Evolutionary conservation across 2,888 invertebrate species (phyloP), one percentile per base, ranked within the genome.

Genomic region (Drosophila vallismaia): DNA sequence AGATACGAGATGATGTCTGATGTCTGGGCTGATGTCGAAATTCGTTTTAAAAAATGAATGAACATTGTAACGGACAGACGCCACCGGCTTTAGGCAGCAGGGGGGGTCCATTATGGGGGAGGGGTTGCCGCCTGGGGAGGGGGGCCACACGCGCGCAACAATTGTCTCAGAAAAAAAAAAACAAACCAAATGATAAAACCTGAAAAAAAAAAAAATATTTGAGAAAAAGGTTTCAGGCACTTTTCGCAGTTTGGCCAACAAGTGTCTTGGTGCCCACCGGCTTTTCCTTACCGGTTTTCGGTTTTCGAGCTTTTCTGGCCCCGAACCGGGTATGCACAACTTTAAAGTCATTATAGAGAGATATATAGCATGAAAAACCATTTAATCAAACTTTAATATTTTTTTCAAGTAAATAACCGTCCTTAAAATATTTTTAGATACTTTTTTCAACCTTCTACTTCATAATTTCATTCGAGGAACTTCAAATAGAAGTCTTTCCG

Each of bases 1-100:
- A 33, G 33, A 33, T 10, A 33, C 33, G 53, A 40, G 52, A 44
- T 38, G 52, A 19, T 19, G 19, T 19, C 19, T 19, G 19, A 19
- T 19, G 19, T 40, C 40, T 31, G 9, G 60, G 45, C 60, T 31
- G 60, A 81, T 81, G 87, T 74, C 78, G 76, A 86, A 81, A 74
- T 81, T 84, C 71, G 64, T 81, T 81, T 86, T 81, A 84, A 81
- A 80, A 36, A 36, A 36, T 86, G 84, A 81, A 81, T 84, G 76
- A 81, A 77, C 76, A 77, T 69, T 83, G 86, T 83, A 80, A 83
- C 77, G 80, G 83, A 31, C 66, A 71, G 54, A 70, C 64, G 71
- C 54, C 72, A 42, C 19, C 42, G 68, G 54, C 33, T 29, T 24
- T 50, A 12, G n/a, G 29, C 40, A 12, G 31, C 45, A 54, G 29